phyloP scores from a whole-genome alignment of 2,888 invertebrate genomes.

The Drosophila incognita region DNA sequence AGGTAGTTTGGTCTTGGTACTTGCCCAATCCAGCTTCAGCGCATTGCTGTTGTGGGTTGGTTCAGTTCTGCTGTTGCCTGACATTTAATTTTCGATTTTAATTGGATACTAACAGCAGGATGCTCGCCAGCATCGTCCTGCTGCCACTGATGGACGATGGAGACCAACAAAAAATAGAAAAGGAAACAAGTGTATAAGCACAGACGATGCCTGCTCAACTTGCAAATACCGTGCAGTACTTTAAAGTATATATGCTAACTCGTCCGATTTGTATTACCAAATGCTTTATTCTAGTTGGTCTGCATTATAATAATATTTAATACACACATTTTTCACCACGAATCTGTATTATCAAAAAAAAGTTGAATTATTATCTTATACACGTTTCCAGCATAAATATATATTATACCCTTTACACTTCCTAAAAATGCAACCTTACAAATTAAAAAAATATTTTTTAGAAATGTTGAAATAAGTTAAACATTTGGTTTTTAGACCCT shows the following conservation, averaged over 20 bases:
- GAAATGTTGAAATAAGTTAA: neutral
- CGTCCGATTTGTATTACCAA: too few relatives aligned
- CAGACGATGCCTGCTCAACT: neutral
- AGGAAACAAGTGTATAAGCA: constrained; percentile 25
- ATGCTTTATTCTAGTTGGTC: neutral
- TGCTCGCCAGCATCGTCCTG: constrained; percentile 63
- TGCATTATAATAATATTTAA: neutral
- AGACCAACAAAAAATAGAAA: constrained; percentile 40
- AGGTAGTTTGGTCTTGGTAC: constrained; percentile 22
- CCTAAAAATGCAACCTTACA: neutral
- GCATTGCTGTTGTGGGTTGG: constrained; percentile 33
- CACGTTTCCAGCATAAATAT: neutral
- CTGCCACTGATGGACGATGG: constrained; percentile 58
- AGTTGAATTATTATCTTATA: neutral
- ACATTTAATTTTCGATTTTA: constrained; percentile 85
- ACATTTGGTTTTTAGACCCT: neutral
- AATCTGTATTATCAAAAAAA: neutral
- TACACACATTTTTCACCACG: neutral
- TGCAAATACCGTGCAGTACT: neutral
- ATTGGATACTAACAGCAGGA: constrained; percentile 85
- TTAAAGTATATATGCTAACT: too few relatives aligned
- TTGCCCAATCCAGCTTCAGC: constrained; percentile 31
- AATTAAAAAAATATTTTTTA: neutral
- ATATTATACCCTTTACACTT: neutral
- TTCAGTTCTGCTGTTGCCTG: constrained; percentile 68